A percentile compares a stretch with the other conserved stretches of the same genome.
Evolutionary conservation across 2,888 invertebrate genomes (phyloP).

Genomic region (Platynereis dumerilii): DNA sequence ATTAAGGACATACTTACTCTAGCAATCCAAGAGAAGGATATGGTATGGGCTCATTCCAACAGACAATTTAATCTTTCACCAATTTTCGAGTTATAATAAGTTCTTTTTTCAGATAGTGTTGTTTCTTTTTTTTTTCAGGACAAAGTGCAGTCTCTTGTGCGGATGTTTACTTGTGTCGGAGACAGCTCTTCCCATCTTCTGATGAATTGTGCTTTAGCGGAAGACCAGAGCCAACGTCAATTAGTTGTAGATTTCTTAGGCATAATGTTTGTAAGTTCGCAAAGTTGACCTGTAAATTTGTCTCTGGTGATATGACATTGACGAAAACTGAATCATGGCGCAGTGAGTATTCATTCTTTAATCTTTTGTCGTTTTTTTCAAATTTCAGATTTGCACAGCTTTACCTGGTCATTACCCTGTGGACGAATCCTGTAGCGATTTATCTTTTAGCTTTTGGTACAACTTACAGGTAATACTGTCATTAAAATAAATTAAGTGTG

Average conservation of each 20-base stretch:
- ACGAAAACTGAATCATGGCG: too few relatives aligned
- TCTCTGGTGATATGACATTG: too few relatives aligned
- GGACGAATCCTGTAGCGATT: constrained; percentile 85
- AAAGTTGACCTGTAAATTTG: too few relatives aligned
- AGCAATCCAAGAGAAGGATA: constrained; percentile 58
- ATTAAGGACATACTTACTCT: constrained; percentile 65
- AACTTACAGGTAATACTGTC: constrained; percentile 78
- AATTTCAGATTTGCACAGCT: constrained; percentile 73
- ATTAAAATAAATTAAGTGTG: too few relatives aligned
- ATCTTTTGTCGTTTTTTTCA: too few relatives aligned
- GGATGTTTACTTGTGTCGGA: neutral
- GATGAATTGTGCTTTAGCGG: constrained; percentile 29
- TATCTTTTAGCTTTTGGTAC: constrained; percentile 91
- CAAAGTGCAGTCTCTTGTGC: neutral
- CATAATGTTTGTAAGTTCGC: constrained; percentile 71
- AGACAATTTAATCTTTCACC: too few relatives aligned
- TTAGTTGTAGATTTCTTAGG: constrained; percentile 73
- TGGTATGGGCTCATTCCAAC: constrained; percentile 53
- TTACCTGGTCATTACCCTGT: constrained; percentile 84
- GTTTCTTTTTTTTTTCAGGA: neutral
- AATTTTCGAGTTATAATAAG: too few relatives aligned
- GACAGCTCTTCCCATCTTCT: neutral
- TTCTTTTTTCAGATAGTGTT: too few relatives aligned
- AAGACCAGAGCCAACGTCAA: constrained; percentile 65
- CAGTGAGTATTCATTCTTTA: too few relatives aligned